These are phyloP conservation scores for Folsomia candida DNA, from an alignment of 2,888 invertebrate species.

Conservation along the genomic window DNA sequence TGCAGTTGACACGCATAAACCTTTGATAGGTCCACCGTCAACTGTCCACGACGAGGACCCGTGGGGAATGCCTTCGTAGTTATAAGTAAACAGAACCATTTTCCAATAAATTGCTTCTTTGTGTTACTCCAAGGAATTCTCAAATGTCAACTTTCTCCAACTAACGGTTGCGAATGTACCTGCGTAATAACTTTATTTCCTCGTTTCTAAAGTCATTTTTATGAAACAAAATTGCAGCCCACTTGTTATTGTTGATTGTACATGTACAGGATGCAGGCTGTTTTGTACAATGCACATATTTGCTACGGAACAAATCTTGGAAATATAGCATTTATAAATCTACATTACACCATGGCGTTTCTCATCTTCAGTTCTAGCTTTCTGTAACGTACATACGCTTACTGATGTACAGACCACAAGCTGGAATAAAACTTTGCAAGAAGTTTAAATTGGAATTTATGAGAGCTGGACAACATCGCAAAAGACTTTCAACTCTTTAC, in stretches of 20 bases:
- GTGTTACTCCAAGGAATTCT: background rate
- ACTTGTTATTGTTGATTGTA: too few species aligned
- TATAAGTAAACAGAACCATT: background rate
- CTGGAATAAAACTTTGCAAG: background rate
- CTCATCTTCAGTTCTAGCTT: background rate
- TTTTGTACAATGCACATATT: background rate
- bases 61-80: background rate
- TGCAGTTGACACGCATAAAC: conserved; percentile 13
- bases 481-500: too few species aligned
- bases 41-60: background rate
- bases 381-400: background rate
- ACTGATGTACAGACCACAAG: too few species aligned
- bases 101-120: conserved; percentile 7
- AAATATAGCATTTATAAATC: background rate
- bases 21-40: conserved; percentile 1
- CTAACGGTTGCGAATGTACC: too few species aligned
- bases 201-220: background rate
- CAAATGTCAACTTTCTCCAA: too few species aligned
- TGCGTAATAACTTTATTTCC: background rate
- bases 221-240: background rate
- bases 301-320: too few species aligned
- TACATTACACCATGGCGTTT: background rate
- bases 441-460: background rate
- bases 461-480: background rate
- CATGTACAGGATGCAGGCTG: too few species aligned